Percentiles rank a stretch among this genome's conserved stretches.
These are phyloP conservation scores for Octomys mimax DNA, from an alignment of 2,797 vertebrate species.

Conservation along the genomic window DNA sequence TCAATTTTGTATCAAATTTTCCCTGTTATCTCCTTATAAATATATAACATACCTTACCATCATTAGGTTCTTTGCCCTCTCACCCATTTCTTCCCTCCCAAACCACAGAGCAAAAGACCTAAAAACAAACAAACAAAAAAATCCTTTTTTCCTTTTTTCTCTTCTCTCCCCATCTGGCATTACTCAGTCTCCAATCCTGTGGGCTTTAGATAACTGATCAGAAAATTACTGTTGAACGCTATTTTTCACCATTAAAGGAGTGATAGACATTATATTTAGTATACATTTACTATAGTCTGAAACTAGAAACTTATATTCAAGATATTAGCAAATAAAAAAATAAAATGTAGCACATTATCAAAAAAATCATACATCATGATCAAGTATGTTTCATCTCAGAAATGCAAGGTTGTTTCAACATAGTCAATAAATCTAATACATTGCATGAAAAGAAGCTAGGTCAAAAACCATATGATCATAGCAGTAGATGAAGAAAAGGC, in stretches of 20 bases:
- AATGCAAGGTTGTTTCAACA: neutral
- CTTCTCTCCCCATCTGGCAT: neutral
- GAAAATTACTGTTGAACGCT: neutral
- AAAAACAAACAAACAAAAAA: neutral
- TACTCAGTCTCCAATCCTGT: neutral
- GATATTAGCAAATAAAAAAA: neutral
- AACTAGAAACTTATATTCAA: neutral
- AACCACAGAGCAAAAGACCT: neutral
- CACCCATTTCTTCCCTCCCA: neutral
- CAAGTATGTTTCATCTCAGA: neutral
- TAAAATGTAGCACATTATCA: neutral
- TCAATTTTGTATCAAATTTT: neutral
- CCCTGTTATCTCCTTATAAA: neutral
- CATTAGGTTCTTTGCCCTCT: neutral
- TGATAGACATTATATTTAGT: neutral
- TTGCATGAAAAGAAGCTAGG: neutral
- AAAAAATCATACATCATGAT: neutral
- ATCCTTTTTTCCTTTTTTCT: neutral
- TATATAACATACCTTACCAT: neutral
- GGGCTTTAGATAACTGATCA: neutral
- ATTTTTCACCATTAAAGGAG: neutral
- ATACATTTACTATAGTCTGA: neutral
- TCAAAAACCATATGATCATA: neutral
- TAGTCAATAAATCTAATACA: neutral
- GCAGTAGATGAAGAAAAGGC: neutral